Evolutionary conservation across 1,140 invertebrate genomes (phyloP).

Genomic region (Drosophila mojavensis): DNA sequence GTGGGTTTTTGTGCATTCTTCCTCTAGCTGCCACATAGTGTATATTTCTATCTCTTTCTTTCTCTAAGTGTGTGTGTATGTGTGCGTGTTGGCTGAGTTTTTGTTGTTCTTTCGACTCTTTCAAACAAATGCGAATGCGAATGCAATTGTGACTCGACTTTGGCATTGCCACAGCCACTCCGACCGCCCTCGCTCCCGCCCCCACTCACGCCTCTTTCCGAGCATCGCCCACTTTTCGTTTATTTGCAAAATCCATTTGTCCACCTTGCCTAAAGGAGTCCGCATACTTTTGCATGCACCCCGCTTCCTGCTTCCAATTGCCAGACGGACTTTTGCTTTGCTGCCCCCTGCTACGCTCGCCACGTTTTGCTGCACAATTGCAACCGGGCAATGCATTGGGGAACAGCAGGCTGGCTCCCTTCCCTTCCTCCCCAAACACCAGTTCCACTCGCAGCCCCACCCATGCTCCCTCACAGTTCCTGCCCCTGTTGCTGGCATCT

Average conservation of each 20-base stretch:
- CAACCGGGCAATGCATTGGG: constrained; percentile 18
- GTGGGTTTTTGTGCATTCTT: constrained; percentile 68
- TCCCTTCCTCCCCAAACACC: background rate
- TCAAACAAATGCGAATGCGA: constrained; percentile 70
- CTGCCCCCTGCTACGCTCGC: constrained; percentile 37
- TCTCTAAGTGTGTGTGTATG: constrained; percentile 29
- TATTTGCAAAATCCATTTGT: constrained; percentile 81
- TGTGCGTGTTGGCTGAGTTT: constrained; percentile 33
- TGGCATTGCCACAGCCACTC: constrained; percentile 18
- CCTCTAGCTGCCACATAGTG: constrained; percentile 8
- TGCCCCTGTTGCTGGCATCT: constrained; percentile 18
- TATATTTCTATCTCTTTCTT: background rate
- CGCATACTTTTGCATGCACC: constrained; percentile 1
- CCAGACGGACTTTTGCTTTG: constrained; percentile 53
- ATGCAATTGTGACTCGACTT: constrained; percentile 64
- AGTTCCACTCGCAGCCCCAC: background rate
- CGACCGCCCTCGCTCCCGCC: background rate
- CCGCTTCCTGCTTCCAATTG: constrained; percentile 21
- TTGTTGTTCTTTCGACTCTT: constrained; percentile 69
- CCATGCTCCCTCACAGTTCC: background rate
- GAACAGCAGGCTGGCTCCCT: no score
- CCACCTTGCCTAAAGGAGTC: constrained; percentile 55
- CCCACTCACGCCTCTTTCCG: background rate
- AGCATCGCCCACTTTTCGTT: constrained; percentile 26
- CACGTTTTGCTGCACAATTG: constrained; percentile 66